Percentiles rank a stretch among this genome's conserved stretches.
phyloP scores from a whole-genome alignment of 2,888 invertebrate species.

The Crioceris asparagi region DNA sequence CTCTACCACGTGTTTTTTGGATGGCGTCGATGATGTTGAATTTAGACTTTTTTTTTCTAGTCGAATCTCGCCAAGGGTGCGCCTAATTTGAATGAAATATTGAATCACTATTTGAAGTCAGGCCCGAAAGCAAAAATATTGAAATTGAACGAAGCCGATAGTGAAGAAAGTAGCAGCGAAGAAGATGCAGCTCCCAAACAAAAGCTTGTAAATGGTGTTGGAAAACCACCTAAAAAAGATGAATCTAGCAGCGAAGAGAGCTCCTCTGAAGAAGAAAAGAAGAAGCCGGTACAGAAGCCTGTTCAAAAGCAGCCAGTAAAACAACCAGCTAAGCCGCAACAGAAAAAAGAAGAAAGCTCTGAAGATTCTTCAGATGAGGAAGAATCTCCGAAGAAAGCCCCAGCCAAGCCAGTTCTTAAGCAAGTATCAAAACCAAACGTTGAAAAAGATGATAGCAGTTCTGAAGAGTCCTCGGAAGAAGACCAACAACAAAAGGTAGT shows the following conservation, averaged over 20 bases:
- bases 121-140: conserved; percentile 38
- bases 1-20: conserved; percentile 9
- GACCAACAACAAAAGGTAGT: not conserved
- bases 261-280: conserved; percentile 28
- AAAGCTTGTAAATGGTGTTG: conserved; percentile 11
- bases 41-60: conserved; percentile 36
- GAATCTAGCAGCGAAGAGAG: conserved; percentile 26
- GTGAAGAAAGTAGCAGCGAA: conserved; percentile 21
- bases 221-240: conserved; percentile 10
- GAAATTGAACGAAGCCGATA: conserved; percentile 16
- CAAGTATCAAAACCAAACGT: conserved; percentile 12
- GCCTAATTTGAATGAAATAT: conserved; percentile 52
- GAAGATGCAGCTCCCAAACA: conserved; percentile 12
- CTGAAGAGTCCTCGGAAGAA: conserved; percentile 16
- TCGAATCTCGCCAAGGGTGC: conserved; percentile 51
- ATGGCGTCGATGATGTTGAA: conserved; percentile 2
- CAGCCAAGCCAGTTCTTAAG: not conserved
- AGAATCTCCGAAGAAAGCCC: conserved; percentile 5
- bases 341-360: too few species aligned
- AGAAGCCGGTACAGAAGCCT: too few species aligned
- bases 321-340: too few species aligned
- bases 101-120: conserved; percentile 46
- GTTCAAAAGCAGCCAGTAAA: too few species aligned
- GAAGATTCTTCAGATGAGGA: conserved; percentile 23
- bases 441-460: conserved; percentile 14